Base-by-base conservation (phyloP, 2,888 invertebrate species). In the Caenorhabditis plicata region DNA sequence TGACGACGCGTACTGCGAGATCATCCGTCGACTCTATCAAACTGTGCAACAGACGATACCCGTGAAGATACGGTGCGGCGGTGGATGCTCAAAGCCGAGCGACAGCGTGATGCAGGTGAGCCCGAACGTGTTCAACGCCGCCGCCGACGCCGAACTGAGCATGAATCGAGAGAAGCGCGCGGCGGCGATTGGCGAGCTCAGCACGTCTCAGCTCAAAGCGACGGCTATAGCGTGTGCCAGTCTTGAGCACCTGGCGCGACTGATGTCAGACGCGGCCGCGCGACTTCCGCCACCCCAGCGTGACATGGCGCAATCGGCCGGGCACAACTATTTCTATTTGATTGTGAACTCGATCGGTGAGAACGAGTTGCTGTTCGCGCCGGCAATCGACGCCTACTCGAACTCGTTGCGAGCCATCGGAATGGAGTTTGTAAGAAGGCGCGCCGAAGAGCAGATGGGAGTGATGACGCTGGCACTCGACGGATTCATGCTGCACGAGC, bases 391-490 rank as follows among this genome's bases (percentile, higher is more conserved):
- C 7, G 42, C 68, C 1, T 64, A 52, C 26, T 46, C 29, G 7
- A 33, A 68, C 13, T 47, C 64, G 3, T 40, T 72, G 9, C 33
- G 58, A n/a, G 47, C 53, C 8, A 38, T 72, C 2, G 71, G 65
- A 53, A 43, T 55, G 51, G 67, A 68, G 22, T 78, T 75, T 45
- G 68, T 78, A 9, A 54, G 62, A 19, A 49, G 54, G 20, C 65
- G 67, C 13, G 60, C 78, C 9, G 60, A 64, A 41, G 78, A 78
- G 52, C 78, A 78, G 46, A 48, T 71, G 35, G 62, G 54, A 27
- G 66, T 78, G 40, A 74, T 78, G 74, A 63, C 64, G n/a, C 42
- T 74, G 26, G 78, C 75, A 25, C 48, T 78, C 26, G 63, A 73
- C 31, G 78, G 73, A 35, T 74, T 74, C 45, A 71, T 78, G 8